Evolutionary conservation across 2,797 vertebrate genomes (phyloP).

Genomic region (Dryobates pubescens): DNA sequence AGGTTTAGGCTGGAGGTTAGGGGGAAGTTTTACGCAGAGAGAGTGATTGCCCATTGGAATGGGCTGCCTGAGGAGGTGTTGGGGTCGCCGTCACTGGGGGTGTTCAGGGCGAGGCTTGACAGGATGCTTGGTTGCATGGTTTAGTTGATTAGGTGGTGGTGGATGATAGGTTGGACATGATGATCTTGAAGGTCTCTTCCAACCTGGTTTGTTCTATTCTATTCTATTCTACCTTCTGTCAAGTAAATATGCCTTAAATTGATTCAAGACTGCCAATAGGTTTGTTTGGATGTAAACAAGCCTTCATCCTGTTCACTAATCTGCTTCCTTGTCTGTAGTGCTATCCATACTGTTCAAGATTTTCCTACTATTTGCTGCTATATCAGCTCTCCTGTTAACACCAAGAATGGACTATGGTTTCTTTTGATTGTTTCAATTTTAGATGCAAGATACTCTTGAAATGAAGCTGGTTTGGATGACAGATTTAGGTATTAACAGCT

Average conservation of each 20-base stretch:
- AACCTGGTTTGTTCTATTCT: too few relatives aligned
- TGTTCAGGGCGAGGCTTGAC: too few relatives aligned
- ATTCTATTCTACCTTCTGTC: background rate
- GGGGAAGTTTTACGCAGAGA: too few relatives aligned
- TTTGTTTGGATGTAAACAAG: background rate
- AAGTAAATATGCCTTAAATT: background rate
- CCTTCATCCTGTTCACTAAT: background rate
- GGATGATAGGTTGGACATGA: too few relatives aligned
- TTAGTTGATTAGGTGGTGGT: too few relatives aligned
- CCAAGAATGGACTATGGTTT: background rate
- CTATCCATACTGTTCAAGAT: background rate
- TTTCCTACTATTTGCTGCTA: background rate
- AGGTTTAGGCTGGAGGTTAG: too few relatives aligned
- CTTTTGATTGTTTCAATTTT: background rate
- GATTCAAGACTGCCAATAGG: background rate
- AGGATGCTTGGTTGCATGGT: too few relatives aligned
- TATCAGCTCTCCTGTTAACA: background rate
- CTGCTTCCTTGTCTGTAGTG: background rate
- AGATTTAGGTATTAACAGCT: background rate
- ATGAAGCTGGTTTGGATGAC: background rate
- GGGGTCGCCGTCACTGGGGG: too few relatives aligned
- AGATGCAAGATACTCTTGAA: background rate
- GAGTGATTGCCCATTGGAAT: too few relatives aligned
- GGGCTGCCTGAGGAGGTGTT: too few relatives aligned
- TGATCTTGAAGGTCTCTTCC: too few relatives aligned